These are phyloP conservation scores for Neuroterus valhalla DNA, from an alignment of 1,140 invertebrate species.

Conservation along the genomic window DNA sequence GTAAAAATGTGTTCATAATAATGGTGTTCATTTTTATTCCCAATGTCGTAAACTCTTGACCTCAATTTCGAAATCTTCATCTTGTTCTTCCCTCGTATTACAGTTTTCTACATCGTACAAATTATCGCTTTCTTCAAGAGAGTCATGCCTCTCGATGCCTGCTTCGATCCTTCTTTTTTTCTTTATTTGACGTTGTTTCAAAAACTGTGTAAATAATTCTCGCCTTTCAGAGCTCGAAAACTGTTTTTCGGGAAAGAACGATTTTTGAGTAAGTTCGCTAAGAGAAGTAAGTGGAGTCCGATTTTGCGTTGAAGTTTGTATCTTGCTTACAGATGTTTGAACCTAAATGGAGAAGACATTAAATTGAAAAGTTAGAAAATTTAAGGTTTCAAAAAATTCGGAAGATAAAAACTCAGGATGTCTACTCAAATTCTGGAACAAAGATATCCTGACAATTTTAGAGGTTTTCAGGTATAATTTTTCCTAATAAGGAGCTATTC, in stretches of 20 bases:
- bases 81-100: too few species aligned
- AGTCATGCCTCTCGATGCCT: background rate
- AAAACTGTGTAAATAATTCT: conserved; percentile 52
- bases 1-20: too few species aligned
- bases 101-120: background rate
- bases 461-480: too few species aligned
- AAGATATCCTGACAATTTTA: too few species aligned
- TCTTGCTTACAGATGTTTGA: conserved; percentile 46
- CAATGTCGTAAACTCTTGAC: too few species aligned
- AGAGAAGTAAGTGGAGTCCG: background rate
- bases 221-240: conserved; percentile 39
- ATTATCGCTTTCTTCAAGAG: background rate
- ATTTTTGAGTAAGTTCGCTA: background rate
- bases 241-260: conserved; percentile 4
- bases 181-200: conserved; percentile 35
- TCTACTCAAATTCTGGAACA: too few species aligned
- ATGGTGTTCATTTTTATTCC: too few species aligned
- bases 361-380: too few species aligned
- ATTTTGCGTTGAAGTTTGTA: conserved; percentile 31
- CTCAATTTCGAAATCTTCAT: too few species aligned
- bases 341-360: conserved; percentile 46
- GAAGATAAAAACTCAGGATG: too few species aligned
- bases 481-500: too few species aligned
- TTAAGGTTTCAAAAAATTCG: too few species aligned
- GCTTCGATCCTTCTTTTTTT: conserved; percentile 38